A percentile compares a stretch with the other conserved stretches of the same genome.
Conservation (phyloP, 2,888 invertebrate species). For the Orchesellides sinensis region DNA sequence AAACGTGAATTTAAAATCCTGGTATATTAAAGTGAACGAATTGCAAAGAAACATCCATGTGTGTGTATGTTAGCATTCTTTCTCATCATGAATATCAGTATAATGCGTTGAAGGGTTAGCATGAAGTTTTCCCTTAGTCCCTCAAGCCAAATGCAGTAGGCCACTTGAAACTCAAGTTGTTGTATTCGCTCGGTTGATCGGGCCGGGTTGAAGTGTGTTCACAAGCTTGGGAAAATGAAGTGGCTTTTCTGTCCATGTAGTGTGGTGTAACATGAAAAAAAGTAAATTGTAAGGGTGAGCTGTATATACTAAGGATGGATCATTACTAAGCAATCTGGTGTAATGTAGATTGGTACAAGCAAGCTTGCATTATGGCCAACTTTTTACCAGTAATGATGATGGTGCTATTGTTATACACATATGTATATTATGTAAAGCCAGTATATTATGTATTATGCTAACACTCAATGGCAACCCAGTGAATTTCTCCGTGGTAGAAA, state of each 20-base stretch:
- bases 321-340: background rate
- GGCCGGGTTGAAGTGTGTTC: constrained; percentile 62
- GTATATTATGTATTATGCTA: no score
- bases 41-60: background rate
- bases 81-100: constrained; percentile 5
- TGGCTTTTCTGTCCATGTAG: constrained; percentile 51
- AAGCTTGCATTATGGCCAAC: constrained; percentile 1
- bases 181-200: constrained; percentile 67
- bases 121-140: constrained; percentile 42
- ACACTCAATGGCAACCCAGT: no score
- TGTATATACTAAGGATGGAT: constrained; percentile 31
- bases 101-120: constrained; percentile 54
- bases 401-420: no score
- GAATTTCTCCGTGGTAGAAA: constrained; percentile 11
- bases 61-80: constrained; percentile 27
- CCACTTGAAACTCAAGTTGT: constrained; percentile 68
- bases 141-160: constrained; percentile 65
- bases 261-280: constrained; percentile 26
- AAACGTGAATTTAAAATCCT: constrained; percentile 25
- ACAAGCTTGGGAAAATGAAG: constrained; percentile 64
- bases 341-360: background rate
- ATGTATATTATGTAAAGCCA: no score
- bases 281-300: constrained; percentile 47
- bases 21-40: constrained; percentile 15
- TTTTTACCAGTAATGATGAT: no score